Percentiles rank a stretch among this genome's conserved stretches.
These are phyloP conservation scores for Tamandua tetradactyla DNA, from an alignment of 2,797 vertebrate species.

Conservation along the genomic window DNA sequence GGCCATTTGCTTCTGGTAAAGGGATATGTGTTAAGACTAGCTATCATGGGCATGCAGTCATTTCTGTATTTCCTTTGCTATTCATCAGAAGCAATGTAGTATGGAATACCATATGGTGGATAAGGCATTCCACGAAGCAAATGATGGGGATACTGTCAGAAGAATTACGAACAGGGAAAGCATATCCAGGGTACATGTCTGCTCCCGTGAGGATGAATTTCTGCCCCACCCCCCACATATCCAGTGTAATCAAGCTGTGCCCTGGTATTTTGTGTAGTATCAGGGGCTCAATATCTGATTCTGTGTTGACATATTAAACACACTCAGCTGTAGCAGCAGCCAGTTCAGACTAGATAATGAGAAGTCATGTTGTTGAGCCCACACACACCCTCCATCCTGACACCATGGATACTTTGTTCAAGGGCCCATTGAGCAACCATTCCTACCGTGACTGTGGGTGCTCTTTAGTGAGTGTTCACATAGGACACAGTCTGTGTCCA, in stretches of 20 bases:
- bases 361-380: background rate
- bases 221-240: background rate
- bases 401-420: background rate
- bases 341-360: background rate
- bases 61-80: background rate
- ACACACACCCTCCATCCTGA: background rate
- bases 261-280: background rate
- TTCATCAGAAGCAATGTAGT: background rate
- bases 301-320: background rate
- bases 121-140: background rate
- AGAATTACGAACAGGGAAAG: background rate
- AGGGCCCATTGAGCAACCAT: background rate
- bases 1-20: background rate
- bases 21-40: background rate
- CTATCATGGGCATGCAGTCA: background rate
- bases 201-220: background rate
- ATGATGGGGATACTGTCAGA: background rate
- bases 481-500: background rate
- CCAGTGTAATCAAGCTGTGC: background rate
- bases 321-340: background rate
- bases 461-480: background rate
- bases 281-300: background rate
- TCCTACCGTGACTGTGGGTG: background rate
- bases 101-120: background rate
- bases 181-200: background rate